Base-by-base conservation (phyloP, 2,888 invertebrate genomes). In the Tetramorium bicarinatum region DNA sequence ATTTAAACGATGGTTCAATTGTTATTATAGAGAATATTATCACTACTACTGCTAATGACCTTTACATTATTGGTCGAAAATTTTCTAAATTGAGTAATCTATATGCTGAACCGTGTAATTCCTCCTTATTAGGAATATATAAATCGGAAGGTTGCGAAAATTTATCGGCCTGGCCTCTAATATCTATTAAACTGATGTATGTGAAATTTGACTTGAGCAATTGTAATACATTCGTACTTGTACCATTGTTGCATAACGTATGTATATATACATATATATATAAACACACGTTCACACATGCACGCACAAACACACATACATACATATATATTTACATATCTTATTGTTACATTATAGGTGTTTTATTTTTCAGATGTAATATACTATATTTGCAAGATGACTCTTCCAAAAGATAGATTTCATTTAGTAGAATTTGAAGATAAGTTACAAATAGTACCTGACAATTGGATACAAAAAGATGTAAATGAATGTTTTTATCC, bases 181-280 rank as follows among this genome's bases (percentile, higher is more conserved):
- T 18, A 7, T 61, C 8, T 61, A 9, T 61, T 18, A 61, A 0
- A 2, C 18, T 8, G 8, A 61, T 34, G 34, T 61, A 61, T 61
- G 34, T 61, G 1, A 34, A 61, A 61, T 18, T 61, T 1, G 9
- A 61, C 1, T 0, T 61, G 29, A 34, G 3, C 29, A 34, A 4
- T 34, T 18, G 0, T 34, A 1, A 61, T 34, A 34, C 34, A 18
- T 34, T 61, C 8, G 7, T 61, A 61, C 61, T 61, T 61, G 18
- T 61, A 61, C 61, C 61, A 61, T 61, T 61, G 18, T 34, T 61
- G 18, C 61, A 61, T 61, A 61, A 34, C 18, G 61, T 61, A 61
- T 18, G 34, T 34, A 61, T 0, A 41, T 41, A 1, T 41, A 9
- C 2, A 38, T 41, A 41, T 9, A 9, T 0, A 41, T 9, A 34